Evolutionary conservation across 2,797 vertebrate species (phyloP).

Genomic region (Pelobates cultripes): DNA sequence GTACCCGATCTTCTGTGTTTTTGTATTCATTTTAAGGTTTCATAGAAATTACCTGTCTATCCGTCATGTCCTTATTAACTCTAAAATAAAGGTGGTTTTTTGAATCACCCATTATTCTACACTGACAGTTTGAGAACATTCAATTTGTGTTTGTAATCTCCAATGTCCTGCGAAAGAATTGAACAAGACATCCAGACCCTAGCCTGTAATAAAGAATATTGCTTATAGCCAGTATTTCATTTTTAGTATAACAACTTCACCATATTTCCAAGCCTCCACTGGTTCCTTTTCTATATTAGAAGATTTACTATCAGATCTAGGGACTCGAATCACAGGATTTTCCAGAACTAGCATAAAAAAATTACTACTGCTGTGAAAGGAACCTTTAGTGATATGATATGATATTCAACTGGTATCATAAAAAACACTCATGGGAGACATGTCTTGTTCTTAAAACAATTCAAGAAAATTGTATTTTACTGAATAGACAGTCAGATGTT

Average conservation of each 20-base stretch:
- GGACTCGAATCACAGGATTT: slow-evolving; percentile 2
- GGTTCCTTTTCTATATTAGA: neutral
- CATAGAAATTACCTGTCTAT: too few species aligned
- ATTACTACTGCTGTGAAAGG: slow-evolving; percentile 2
- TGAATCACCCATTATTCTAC: neutral
- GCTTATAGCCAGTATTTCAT: slow-evolving; percentile 7
- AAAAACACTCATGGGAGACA: neutral
- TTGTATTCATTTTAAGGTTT: too few species aligned
- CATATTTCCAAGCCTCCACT: neutral
- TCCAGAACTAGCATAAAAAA: neutral
- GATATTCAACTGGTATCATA: neutral
- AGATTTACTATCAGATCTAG: slow-evolving; percentile 5
- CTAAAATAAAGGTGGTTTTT: neutral
- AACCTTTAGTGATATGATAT: slow-evolving; percentile 8
- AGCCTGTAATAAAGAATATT: slow-evolving; percentile 3
- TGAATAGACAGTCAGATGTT: neutral
- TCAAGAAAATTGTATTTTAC: neutral
- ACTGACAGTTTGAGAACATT: neutral
- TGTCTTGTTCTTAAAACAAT: neutral
- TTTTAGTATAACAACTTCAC: neutral
- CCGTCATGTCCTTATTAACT: too few species aligned
- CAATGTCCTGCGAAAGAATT: neutral
- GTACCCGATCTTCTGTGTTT: too few species aligned
- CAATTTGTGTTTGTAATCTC: neutral
- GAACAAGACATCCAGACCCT: slow-evolving; percentile 9